Percentiles rank a stretch among this genome's conserved stretches.
phyloP scores from a whole-genome alignment of 1,140 invertebrate species.

The Theocolax elegans region DNA sequence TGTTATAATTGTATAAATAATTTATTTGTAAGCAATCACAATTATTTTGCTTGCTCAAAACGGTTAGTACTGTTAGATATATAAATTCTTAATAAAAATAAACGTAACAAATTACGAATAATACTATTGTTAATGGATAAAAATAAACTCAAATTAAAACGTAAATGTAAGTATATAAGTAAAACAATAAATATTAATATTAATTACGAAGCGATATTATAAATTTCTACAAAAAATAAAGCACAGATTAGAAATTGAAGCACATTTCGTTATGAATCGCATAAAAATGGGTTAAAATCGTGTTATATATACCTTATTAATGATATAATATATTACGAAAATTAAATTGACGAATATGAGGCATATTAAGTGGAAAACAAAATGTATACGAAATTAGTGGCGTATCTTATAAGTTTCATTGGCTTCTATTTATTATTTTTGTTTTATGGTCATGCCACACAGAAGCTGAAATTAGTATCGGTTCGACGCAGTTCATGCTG shows the following conservation, averaged over 20 bases:
- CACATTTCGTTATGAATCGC: conserved; percentile 7
- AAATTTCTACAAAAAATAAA: conserved; percentile 6
- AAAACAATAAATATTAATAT: background rate
- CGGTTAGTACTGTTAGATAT: conserved; percentile 35
- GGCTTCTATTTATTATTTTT: background rate
- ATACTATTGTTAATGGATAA: background rate
- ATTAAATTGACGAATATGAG: conserved; percentile 15
- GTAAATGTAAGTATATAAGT: background rate
- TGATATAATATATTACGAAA: no score
- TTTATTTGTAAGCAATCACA: background rate
- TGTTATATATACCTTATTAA: no score
- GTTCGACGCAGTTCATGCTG: conserved; percentile 35
- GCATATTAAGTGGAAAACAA: conserved; percentile 16
- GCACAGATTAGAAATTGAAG: no score
- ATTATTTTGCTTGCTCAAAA: conserved; percentile 5
- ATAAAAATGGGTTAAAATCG: conserved; percentile 34
- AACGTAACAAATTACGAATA: background rate
- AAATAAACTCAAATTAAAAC: background rate
- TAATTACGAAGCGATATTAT: conserved; percentile 8
- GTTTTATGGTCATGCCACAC: conserved; percentile 28
- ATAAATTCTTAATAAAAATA: no score
- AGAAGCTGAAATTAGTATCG: conserved; percentile 40
- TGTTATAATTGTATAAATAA: background rate
- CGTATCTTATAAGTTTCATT: background rate
- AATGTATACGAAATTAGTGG: conserved; percentile 33